A percentile compares a stretch with the other conserved stretches of the same genome.
These are phyloP conservation scores for Eulemur albifrons DNA, from an alignment of 2,797 vertebrate genomes.

Conservation along the genomic window DNA sequence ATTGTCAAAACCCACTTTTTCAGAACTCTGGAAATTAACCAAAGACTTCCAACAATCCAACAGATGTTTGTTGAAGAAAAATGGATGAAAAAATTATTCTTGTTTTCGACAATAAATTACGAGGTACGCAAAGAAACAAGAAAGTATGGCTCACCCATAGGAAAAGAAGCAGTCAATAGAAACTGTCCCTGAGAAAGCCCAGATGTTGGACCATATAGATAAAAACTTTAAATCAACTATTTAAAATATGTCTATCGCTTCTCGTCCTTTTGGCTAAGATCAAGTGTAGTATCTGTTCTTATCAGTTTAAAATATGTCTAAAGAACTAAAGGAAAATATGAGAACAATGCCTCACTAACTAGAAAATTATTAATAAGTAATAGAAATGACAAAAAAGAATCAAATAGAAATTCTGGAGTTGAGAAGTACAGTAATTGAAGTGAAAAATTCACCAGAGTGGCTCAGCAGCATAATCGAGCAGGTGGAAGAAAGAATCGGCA, in stretches of 20 bases:
- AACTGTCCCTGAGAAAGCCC: neutral
- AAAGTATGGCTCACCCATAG: neutral
- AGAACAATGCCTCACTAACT: neutral
- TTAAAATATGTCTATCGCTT: slow-evolving; percentile 2
- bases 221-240: neutral
- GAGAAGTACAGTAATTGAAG: neutral
- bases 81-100: neutral
- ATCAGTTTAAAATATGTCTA: slow-evolving; percentile 3
- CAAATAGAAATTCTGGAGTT: neutral
- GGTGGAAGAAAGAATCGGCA: neutral
- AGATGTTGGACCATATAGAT: neutral
- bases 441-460: neutral
- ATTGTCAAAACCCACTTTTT: neutral
- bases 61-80: slow-evolving; percentile 1
- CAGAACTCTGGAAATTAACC: neutral
- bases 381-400: neutral
- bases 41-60: neutral
- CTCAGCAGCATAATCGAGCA: neutral
- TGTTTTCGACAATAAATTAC: neutral
- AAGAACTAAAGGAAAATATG: slow-evolving; percentile 6
- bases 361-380: neutral
- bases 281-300: too few relatives aligned
- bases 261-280: too few relatives aligned
- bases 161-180: neutral
- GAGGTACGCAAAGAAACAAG: neutral